A percentile compares a stretch with the other conserved stretches of the same genome.
phyloP scores from a whole-genome alignment of 2,797 vertebrate species.

The Naso thynnoides region DNA sequence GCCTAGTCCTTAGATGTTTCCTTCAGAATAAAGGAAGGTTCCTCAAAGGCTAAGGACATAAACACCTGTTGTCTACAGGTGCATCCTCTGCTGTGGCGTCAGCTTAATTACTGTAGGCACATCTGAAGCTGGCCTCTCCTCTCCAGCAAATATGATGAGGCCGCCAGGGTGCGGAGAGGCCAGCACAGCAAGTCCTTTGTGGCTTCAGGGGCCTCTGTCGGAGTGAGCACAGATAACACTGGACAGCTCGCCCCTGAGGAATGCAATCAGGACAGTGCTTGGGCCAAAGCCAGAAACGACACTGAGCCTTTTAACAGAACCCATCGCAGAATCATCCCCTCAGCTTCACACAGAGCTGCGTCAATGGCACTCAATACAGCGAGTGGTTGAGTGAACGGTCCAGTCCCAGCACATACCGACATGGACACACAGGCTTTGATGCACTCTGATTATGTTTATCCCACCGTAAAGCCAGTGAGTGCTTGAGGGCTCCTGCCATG shows the following conservation, averaged over 20 bases:
- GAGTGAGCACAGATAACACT: slow-evolving; percentile 77
- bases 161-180: slow-evolving; percentile 62
- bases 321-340: slow-evolving; percentile 46
- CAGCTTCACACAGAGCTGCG: slow-evolving; percentile 35
- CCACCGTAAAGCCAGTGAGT: slow-evolving; percentile 33
- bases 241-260: slow-evolving; percentile 79
- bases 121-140: slow-evolving; percentile 57
- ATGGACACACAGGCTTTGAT: slow-evolving; percentile 13
- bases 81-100: slow-evolving; percentile 62
- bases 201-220: slow-evolving; percentile 65
- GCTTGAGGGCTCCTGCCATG: slow-evolving; percentile 24
- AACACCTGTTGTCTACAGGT: slow-evolving; percentile 82
- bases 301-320: slow-evolving; percentile 58
- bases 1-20: slow-evolving; percentile 44
- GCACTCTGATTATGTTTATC: slow-evolving; percentile 31
- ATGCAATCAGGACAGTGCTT: slow-evolving; percentile 72
- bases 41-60: slow-evolving; percentile 20
- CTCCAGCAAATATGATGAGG: slow-evolving; percentile 46
- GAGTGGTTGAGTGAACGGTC: background rate
- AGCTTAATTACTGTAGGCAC: slow-evolving; percentile 69
- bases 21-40: slow-evolving; percentile 17
- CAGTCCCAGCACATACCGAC: background rate
- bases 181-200: slow-evolving; percentile 81
- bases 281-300: slow-evolving; percentile 59
- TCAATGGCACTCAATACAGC: slow-evolving; percentile 24